Conservation (phyloP, 2,888 invertebrate genomes). For the Eumacrocentrus americanus region DNA sequence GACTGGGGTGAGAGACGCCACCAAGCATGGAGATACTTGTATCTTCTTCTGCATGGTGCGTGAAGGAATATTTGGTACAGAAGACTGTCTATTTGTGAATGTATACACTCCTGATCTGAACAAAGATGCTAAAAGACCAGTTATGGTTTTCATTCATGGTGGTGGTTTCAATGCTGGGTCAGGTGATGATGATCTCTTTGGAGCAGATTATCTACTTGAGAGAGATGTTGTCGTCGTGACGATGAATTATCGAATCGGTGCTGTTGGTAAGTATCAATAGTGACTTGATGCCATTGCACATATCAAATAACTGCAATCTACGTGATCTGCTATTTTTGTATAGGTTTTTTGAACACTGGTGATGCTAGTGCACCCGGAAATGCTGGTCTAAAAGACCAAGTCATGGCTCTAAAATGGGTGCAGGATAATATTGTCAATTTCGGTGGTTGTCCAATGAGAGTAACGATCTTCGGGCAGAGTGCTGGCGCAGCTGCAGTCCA, state of each 20-base stretch:
- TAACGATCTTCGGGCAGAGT: constrained; percentile 52
- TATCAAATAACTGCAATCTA: background rate
- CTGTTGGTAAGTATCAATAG: constrained; percentile 42
- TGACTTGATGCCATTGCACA: background rate
- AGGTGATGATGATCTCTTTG: constrained; percentile 44
- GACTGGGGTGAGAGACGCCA: constrained; percentile 53
- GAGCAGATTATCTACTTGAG: constrained; percentile 52
- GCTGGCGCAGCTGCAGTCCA: constrained; percentile 48
- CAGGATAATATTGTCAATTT: constrained; percentile 52
- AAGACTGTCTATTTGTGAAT: constrained; percentile 54
- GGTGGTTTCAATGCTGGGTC: constrained; percentile 48
- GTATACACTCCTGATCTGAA: constrained; percentile 51
- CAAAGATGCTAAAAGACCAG: constrained; percentile 47
- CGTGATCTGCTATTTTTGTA: background rate
- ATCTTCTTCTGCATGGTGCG: constrained; percentile 49
- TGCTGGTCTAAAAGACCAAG: constrained; percentile 53
- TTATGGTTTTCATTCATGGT: constrained; percentile 50
- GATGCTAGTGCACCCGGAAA: constrained; percentile 53
- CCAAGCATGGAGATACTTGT: constrained; percentile 45
- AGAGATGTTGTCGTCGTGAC: constrained; percentile 54
- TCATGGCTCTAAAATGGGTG: constrained; percentile 53
- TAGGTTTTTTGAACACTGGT: constrained; percentile 51
- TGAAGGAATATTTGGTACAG: constrained; percentile 46
- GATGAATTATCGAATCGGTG: constrained; percentile 49
- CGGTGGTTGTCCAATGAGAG: constrained; percentile 49